Evolutionary conservation across 2,888 invertebrate genomes (phyloP).

Genomic region (Abrostola tripartita): DNA sequence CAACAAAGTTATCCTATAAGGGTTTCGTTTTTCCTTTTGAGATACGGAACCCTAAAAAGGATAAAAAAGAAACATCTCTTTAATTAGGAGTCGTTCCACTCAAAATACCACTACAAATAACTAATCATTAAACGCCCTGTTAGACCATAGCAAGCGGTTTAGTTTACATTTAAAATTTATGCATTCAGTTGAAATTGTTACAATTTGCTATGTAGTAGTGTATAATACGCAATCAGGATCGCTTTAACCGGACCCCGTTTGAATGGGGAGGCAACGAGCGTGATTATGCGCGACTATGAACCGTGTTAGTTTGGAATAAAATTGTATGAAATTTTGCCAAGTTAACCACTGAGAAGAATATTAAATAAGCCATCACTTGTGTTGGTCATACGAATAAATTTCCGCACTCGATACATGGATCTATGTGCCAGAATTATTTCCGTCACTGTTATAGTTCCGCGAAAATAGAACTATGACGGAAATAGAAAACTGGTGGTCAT

Average conservation of each 20-base stretch:
- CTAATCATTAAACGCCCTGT: slow-evolving; percentile 26
- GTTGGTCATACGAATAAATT: slow-evolving; percentile 11
- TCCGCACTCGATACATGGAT: slow-evolving; percentile 1
- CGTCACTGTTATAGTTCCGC: slow-evolving; percentile 2
- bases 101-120: slow-evolving; percentile 26
- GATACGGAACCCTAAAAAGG: too few relatives aligned
- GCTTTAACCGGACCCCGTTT: slow-evolving; percentile 69
- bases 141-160: slow-evolving; percentile 35
- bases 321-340: slow-evolving; percentile 40
- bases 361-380: slow-evolving; percentile 37
- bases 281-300: slow-evolving; percentile 62
- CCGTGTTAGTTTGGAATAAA: slow-evolving; percentile 42
- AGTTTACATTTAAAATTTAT: slow-evolving; percentile 57
- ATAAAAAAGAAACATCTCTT: too few relatives aligned
- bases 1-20: too few relatives aligned
- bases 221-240: slow-evolving; percentile 78
- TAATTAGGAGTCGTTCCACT: slow-evolving; percentile 28
- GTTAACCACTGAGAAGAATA: slow-evolving; percentile 43
- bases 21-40: too few relatives aligned
- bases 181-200: slow-evolving; percentile 66
- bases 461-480: slow-evolving; percentile 27
- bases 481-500: slow-evolving; percentile 40
- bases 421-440: slow-evolving; percentile 1
- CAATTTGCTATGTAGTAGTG: slow-evolving; percentile 68
- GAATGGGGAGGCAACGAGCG: slow-evolving; percentile 71